phyloP scores from a whole-genome alignment of 2,797 vertebrate species.

The Diplodus sargus region DNA sequence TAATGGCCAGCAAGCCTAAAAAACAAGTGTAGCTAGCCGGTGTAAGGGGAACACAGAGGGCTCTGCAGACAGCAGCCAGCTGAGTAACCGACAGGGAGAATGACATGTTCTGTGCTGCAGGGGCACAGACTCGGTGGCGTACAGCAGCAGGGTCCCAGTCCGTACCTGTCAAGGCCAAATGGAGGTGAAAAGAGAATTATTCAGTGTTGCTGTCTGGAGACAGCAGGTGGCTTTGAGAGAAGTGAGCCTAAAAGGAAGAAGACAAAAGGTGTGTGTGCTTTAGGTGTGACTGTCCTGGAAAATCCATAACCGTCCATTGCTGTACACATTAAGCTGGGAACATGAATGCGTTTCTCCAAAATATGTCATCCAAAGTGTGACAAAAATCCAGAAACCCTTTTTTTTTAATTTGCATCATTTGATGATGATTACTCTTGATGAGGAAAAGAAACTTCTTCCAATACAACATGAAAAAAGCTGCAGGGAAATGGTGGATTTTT shows the following conservation, averaged over 20 bases:
- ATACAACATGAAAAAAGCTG: no score
- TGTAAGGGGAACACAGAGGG: constrained; percentile 14
- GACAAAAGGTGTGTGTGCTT: neutral
- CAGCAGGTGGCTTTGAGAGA: constrained; percentile 5
- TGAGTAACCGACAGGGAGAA: constrained; percentile 39
- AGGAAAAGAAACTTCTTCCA: no score
- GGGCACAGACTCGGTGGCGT: constrained; percentile 17
- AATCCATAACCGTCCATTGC: neutral
- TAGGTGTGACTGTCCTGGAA: neutral
- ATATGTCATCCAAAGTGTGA: no score
- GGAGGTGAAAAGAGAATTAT: constrained; percentile 55
- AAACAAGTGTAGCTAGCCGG: constrained; percentile 13
- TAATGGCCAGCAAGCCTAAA: constrained; percentile 14
- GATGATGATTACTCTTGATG: no score
- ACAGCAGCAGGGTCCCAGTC: constrained; percentile 38
- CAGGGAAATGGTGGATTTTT: no score
- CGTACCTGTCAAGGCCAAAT: constrained; percentile 44
- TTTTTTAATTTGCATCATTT: no score
- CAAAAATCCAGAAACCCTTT: no score
- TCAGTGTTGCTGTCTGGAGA: constrained; percentile 34
- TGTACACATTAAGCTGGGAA: no score
- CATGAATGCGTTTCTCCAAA: no score
- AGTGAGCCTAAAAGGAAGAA: neutral
- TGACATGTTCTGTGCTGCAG: constrained; percentile 26
- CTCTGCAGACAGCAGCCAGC: constrained; percentile 11